A percentile compares a stretch with the other conserved stretches of the same genome.
Evolutionary conservation across 2,888 invertebrate species (phyloP).

Genomic region (Ceramica pisi): DNA sequence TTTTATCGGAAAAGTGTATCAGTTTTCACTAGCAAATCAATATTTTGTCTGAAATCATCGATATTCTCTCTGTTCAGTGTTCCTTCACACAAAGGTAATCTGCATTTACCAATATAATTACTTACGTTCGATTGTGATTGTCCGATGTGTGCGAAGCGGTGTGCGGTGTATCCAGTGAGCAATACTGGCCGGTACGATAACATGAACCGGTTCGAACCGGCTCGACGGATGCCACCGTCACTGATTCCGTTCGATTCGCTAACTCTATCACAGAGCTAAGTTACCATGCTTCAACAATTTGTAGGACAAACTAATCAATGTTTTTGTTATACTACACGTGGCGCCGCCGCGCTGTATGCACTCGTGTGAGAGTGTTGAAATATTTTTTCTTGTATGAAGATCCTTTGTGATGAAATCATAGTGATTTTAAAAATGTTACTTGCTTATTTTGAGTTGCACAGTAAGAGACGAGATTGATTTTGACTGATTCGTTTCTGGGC

Average conservation of each 20-base stretch:
- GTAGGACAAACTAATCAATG: slow-evolving; percentile 42
- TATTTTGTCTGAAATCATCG: slow-evolving; percentile 5
- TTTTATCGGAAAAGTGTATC: not conserved
- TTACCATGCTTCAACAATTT: slow-evolving; percentile 44
- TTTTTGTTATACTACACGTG: slow-evolving; percentile 46
- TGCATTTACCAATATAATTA: slow-evolving; percentile 25
- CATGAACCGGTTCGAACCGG: slow-evolving; percentile 71
- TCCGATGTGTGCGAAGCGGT: slow-evolving; percentile 40
- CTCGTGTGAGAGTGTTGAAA: slow-evolving; percentile 13
- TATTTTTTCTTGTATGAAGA: not conserved
- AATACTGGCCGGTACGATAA: slow-evolving; percentile 65
- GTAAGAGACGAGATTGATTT: too few species aligned
- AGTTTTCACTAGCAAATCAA: not conserved
- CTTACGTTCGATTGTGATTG: slow-evolving; percentile 36
- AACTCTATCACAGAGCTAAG: slow-evolving; percentile 49
- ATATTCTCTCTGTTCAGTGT: not conserved
- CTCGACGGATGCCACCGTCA: slow-evolving; percentile 65
- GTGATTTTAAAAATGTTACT: not conserved
- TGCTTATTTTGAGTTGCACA: too few species aligned
- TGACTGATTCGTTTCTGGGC: too few species aligned
- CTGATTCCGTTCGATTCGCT: slow-evolving; percentile 56
- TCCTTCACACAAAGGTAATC: not conserved
- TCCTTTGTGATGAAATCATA: not conserved
- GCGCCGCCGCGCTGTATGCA: not conserved
- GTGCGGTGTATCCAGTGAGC: slow-evolving; percentile 58